A percentile compares a stretch with the other conserved stretches of the same genome.
These are phyloP conservation scores for Orchestes rusci DNA, from an alignment of 2,888 invertebrate species.

Conservation along the genomic window DNA sequence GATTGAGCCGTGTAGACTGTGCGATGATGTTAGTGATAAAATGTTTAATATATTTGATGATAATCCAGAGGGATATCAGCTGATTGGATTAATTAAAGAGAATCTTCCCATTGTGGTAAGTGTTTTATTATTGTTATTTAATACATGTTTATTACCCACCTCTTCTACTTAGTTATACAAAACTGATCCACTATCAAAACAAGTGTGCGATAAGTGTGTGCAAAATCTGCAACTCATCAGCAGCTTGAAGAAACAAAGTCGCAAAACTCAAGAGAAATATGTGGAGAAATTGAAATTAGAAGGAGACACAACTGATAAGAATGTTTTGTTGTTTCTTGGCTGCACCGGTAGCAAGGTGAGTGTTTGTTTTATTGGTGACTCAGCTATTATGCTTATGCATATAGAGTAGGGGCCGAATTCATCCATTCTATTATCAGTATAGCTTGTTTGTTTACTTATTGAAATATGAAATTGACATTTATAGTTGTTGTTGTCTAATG, in stretches of 20 bases:
- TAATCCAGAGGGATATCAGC: conserved; percentile 39
- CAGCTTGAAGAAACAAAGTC: conserved; percentile 36
- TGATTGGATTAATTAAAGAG: conserved; percentile 41
- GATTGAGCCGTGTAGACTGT: conserved; percentile 39
- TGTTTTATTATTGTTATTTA: conserved; percentile 15
- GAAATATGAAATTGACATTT: too few species aligned
- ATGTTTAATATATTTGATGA: conserved; percentile 42
- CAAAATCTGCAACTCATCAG: conserved; percentile 34
- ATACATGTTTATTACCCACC: not conserved
- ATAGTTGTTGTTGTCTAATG: too few species aligned
- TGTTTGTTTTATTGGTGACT: not conserved
- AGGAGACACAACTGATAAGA: conserved; percentile 24
- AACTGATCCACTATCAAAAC: conserved; percentile 42
- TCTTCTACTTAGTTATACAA: conserved; percentile 39
- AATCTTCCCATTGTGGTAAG: conserved; percentile 41
- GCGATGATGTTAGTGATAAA: conserved; percentile 36
- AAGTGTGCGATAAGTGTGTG: conserved; percentile 40
- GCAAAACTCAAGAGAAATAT: conserved; percentile 36
- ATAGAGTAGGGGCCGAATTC: too few species aligned
- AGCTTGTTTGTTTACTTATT: too few species aligned
- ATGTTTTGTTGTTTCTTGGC: conserved; percentile 27
- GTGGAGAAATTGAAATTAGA: conserved; percentile 26
- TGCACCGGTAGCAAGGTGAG: conserved; percentile 30
- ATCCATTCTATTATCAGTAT: too few species aligned
- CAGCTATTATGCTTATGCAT: too few species aligned